phyloP scores from a whole-genome alignment of 2,113 vertebrate species.

The Sigmodon hispidus region DNA sequence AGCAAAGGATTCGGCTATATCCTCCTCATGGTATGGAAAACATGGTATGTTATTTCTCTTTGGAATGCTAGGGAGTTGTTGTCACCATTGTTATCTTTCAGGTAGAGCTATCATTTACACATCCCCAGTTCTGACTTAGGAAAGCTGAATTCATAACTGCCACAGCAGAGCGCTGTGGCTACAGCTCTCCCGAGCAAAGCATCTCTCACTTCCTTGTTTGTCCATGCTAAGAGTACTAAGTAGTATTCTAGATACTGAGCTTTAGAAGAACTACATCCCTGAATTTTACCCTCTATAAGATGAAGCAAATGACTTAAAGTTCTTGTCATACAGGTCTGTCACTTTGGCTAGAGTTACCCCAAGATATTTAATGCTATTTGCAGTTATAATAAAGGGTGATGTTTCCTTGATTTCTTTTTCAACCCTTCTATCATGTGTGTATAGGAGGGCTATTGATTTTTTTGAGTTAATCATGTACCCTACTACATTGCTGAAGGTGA shows the following conservation, averaged over 20 bases:
- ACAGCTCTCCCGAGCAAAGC: neutral
- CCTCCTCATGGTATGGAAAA: constrained; percentile 90
- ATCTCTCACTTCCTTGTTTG: neutral
- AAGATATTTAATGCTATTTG: too few relatives aligned
- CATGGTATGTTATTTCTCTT: rapidly evolving
- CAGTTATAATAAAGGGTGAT: too few relatives aligned
- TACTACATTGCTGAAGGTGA: too few relatives aligned
- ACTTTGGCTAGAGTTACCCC: too few relatives aligned
- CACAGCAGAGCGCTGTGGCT: neutral
- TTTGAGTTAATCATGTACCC: too few relatives aligned
- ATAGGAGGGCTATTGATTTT: too few relatives aligned
- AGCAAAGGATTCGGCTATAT: constrained; percentile 97
- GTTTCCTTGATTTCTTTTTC: too few relatives aligned
- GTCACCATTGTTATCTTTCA: neutral
- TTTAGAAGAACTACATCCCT: neutral
- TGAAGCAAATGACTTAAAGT: too few relatives aligned
- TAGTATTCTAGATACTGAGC: neutral
- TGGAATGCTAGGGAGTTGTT: neutral
- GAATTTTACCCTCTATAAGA: neutral
- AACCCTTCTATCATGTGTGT: too few relatives aligned
- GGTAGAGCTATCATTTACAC: neutral
- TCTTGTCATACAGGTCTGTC: too few relatives aligned
- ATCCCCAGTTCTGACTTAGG: neutral
- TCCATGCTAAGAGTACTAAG: neutral
- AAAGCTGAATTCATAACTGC: neutral